Base-by-base conservation (phyloP, 1,140 invertebrate species). In the Batillaria attramentaria region DNA sequence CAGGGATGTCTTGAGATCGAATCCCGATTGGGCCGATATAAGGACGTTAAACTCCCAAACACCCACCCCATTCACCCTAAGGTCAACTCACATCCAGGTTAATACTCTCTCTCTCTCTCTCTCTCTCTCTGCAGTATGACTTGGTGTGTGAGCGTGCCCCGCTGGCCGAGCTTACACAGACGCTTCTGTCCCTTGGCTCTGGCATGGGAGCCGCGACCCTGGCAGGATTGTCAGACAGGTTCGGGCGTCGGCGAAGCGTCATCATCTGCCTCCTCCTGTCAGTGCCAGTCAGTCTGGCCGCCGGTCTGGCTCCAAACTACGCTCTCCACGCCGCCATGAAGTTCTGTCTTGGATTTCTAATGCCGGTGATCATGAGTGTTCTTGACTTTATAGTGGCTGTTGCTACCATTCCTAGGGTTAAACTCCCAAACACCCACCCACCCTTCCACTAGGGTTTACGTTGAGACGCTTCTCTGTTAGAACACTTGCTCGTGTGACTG, bases 61-160 rank as follows among this genome's bases (percentile, higher is more conserved):
- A n/a, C n/a, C n/a, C n/a, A n/a, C n/a, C n/a, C n/a, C n/a, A n/a
- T n/a, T 16, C 16, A 16, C 13, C 8, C 13, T 66, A 66, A 13
- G 16, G 33, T 37, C 1, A 37, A 1, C 39, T 0, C 13, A 35
- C 31, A 3, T 18, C 20, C 65, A 24, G 18, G 18, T 18, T 1
- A 16, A 35, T 0, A 24, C 18, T 66, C 31, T n/a, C 18, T 24
- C 20, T 31, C 33, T 31, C 18, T 18, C 20, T n/a, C 35, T 31
- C 24, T 72, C 1, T 1, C 43, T 18, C 10, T 5, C 60, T 74
- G 0, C 70, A 81, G 80, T 76, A 75, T 65, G 80, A 81, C 39
- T 39, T 81, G 1, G 77, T 81, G 20, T 81, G 80, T 76, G 80
- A 79, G 10, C 57, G 72, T 18, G 62, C 54, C 24, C 24, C 62